Conservation (phyloP, 2,888 invertebrate species). For the Apamea anceps region DNA sequence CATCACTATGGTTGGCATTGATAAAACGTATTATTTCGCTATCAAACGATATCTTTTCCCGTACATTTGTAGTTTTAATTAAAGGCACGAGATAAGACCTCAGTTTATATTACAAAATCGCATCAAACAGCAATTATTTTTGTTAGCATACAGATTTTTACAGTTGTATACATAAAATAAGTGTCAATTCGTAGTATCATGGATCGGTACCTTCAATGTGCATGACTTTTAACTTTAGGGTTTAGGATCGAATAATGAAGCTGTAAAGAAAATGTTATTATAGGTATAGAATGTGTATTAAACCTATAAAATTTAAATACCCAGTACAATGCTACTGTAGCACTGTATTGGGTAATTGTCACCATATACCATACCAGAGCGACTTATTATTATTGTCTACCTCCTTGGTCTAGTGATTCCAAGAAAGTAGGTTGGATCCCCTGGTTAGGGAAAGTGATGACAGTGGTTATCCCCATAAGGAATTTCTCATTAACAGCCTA, state of each 20-base stretch:
- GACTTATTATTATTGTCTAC: not conserved
- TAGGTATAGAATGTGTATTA: not conserved
- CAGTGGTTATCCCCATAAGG: not conserved
- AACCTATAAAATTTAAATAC: not conserved
- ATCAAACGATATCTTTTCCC: constrained; percentile 27
- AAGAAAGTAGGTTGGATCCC: not conserved
- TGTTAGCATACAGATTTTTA: not conserved
- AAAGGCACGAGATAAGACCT: not conserved
- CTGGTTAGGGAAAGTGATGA: not conserved
- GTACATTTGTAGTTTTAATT: not conserved
- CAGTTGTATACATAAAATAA: not conserved
- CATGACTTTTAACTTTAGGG: constrained; percentile 2
- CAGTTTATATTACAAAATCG: not conserved
- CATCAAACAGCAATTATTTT: not conserved
- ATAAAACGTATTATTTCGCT: constrained; percentile 38
- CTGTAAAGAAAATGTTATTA: not conserved
- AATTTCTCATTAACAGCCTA: not conserved
- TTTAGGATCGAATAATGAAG: not conserved
- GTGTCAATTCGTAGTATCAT: not conserved
- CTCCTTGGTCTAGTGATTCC: not conserved
- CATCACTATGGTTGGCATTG: constrained; percentile 53
- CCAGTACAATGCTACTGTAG: not conserved
- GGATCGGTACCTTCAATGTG: not conserved
- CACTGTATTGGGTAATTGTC: no score
- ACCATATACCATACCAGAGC: no score